Evolutionary conservation across 2,113 vertebrate genomes (phyloP).

Genomic region (Morone saxatilis): DNA sequence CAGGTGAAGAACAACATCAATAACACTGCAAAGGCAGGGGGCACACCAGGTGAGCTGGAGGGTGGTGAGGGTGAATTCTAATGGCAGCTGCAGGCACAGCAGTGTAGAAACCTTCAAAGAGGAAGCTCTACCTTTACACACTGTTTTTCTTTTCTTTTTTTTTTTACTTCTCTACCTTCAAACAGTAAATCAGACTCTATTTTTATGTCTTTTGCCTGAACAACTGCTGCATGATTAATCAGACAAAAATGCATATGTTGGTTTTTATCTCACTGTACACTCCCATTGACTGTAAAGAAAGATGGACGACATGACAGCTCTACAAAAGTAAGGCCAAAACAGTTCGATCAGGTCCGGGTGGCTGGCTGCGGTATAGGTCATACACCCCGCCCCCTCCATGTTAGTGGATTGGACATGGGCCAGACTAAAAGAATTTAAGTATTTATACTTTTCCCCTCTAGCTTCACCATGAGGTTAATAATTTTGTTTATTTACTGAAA

Average conservation of each 20-base stretch:
- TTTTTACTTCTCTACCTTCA: constrained; percentile 32
- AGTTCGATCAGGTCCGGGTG: too few relatives aligned
- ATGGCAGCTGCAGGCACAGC: constrained; percentile 49
- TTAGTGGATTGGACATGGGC: too few relatives aligned
- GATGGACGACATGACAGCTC: background rate
- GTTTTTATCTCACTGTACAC: constrained; percentile 5
- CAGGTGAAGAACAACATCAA: constrained; percentile 53
- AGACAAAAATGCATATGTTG: constrained; percentile 6
- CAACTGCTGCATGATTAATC: constrained; percentile 19
- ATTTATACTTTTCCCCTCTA: too few relatives aligned
- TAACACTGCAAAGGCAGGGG: constrained; percentile 54
- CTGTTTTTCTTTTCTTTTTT: background rate
- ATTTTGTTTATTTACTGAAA: background rate
- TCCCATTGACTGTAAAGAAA: too few relatives aligned
- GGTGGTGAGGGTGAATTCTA: constrained; percentile 57
- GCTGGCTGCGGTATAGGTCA: too few relatives aligned
- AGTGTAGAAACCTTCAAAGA: constrained; percentile 51
- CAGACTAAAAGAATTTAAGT: too few relatives aligned
- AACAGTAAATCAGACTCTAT: constrained; percentile 31
- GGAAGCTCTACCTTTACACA: constrained; percentile 20
- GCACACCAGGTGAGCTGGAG: constrained; percentile 53
- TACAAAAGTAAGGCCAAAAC: too few relatives aligned
- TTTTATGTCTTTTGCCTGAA: constrained; percentile 20
- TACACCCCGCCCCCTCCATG: too few relatives aligned
- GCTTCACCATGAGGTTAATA: background rate